A percentile compares a stretch with the other conserved stretches of the same genome.
Evolutionary conservation across 2,888 invertebrate species (phyloP).

Genomic region (Galerucella nymphaeae): DNA sequence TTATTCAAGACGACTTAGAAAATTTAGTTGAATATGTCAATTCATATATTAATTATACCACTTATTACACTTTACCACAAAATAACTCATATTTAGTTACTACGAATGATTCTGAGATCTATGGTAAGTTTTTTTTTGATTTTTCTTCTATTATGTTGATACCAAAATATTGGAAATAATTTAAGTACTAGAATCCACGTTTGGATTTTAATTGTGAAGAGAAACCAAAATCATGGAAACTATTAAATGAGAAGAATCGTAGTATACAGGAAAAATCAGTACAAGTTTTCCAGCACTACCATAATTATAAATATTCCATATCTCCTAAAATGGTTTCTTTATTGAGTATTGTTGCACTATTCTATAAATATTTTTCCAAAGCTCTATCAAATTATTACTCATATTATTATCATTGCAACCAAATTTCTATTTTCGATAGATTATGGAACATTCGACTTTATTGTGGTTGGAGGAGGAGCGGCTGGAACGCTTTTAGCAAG

Average conservation of each 20-base stretch:
- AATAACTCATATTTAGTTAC: conserved; percentile 10
- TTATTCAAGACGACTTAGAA: neutral
- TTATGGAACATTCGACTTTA: conserved; percentile 46
- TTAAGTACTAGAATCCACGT: neutral
- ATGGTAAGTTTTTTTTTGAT: conserved; percentile 5
- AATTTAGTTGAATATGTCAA: conserved; percentile 18
- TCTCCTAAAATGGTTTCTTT: too few species aligned
- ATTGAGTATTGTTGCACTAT: too few species aligned
- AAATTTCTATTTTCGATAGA: conserved; percentile 33
- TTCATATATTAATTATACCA: conserved; percentile 10
- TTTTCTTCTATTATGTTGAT: neutral
- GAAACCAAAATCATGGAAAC: too few species aligned
- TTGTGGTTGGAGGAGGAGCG: conserved; percentile 48
- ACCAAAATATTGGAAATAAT: too few species aligned
- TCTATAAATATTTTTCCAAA: too few species aligned
- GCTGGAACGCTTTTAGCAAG: conserved; percentile 47
- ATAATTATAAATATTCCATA: too few species aligned
- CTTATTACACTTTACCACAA: conserved; percentile 8
- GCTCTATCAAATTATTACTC: too few species aligned
- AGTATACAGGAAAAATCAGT: too few species aligned
- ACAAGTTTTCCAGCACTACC: too few species aligned
- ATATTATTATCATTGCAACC: neutral
- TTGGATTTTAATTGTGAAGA: too few species aligned
- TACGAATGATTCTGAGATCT: neutral
- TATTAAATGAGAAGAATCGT: too few species aligned